Conservation (phyloP, 2,113 vertebrate genomes). For the Lamprologus tigripictilis region DNA sequence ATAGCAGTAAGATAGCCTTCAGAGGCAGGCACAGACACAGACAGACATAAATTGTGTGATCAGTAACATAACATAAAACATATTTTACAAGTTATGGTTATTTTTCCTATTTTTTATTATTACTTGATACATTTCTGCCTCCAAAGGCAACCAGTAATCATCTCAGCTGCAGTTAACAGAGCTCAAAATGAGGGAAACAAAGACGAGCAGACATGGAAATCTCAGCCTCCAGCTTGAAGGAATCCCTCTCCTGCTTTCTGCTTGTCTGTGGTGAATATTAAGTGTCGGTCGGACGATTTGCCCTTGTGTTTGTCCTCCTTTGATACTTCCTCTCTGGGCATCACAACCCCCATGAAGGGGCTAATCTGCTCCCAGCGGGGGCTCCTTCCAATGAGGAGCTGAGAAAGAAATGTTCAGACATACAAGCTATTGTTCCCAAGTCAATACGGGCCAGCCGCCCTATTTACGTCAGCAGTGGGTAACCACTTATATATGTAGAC, state of each 20-base stretch:
- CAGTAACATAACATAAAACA: neutral
- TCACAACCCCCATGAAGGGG: constrained; percentile 55
- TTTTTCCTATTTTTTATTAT: neutral
- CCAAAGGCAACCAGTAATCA: neutral
- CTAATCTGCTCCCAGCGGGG: constrained; percentile 62
- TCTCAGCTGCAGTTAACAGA: neutral
- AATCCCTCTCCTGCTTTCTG: constrained; percentile 30
- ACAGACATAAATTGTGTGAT: neutral
- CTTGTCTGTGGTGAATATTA: constrained; percentile 49
- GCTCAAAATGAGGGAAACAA: neutral
- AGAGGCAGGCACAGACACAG: neutral
- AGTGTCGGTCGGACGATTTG: constrained; percentile 36
- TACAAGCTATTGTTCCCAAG: constrained; percentile 23
- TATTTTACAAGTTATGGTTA: neutral
- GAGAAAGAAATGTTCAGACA: constrained; percentile 4
- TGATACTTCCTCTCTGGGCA: constrained; percentile 55
- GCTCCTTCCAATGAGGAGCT: constrained; percentile 29
- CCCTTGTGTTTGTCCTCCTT: constrained; percentile 60
- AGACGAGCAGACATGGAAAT: neutral
- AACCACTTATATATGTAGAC: neutral
- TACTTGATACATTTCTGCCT: neutral
- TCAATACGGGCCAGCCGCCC: neutral
- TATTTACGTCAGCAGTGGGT: neutral
- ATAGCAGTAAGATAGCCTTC: neutral
- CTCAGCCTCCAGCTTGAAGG: neutral